Percentiles rank a stretch among this genome's conserved stretches.
These are phyloP conservation scores for Smittia sp. DNA, from an alignment of 2,888 invertebrate species.

Conservation along the genomic window DNA sequence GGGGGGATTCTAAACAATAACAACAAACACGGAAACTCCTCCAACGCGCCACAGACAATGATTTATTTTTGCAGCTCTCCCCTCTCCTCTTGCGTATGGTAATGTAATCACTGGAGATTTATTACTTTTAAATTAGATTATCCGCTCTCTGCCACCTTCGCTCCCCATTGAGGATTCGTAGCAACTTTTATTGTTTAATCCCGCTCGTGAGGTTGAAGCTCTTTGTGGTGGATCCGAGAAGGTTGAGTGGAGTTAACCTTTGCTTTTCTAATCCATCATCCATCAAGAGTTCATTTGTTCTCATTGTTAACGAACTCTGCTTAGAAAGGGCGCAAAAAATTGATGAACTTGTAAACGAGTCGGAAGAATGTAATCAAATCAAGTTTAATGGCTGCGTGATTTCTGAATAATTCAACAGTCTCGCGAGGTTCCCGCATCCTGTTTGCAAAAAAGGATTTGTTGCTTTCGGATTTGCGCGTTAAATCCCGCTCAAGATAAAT, in stretches of 20 bases:
- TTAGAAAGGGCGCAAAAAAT: too few species aligned
- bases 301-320: too few species aligned
- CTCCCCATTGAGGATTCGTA: background rate
- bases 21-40: background rate
- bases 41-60: background rate
- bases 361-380: background rate
- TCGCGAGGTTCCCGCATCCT: background rate
- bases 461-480: too few species aligned
- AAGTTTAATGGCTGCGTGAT: constrained; percentile 8
- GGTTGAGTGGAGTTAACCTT: too few species aligned
- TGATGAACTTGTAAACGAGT: background rate
- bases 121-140: constrained; percentile 8
- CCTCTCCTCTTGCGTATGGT: background rate
- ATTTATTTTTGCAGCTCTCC: background rate
- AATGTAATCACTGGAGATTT: background rate
- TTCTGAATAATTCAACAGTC: background rate
- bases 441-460: too few species aligned
- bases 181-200: too few species aligned
- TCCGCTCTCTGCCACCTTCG: background rate
- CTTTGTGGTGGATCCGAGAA: too few species aligned
- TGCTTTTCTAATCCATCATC: too few species aligned
- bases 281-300: too few species aligned
- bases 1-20: too few species aligned
- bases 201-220: too few species aligned
- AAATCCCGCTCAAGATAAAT: too few species aligned